Base-by-base conservation (phyloP, 2,888 invertebrate species). In the Eupithecia dodoneata region DNA sequence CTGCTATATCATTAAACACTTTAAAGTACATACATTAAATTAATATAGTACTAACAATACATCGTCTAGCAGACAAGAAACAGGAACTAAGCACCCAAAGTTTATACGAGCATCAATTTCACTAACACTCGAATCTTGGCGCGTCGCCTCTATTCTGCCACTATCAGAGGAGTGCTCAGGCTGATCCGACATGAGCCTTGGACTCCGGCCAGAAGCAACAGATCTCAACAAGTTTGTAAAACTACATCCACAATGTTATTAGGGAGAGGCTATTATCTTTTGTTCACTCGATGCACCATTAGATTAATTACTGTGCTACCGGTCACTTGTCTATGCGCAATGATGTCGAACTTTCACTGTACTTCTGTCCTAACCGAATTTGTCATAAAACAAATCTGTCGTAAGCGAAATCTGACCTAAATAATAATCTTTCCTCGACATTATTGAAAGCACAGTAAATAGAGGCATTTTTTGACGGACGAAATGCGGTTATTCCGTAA, bases 161-260 rank as follows among this genome's bases (percentile, higher is more conserved):
- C 91, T 92, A 92, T 90, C 90, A 90, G 87, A 88, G 88, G 88
- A 86, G 86, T 83, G 83, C 84, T 83, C 80, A 86, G 85, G 85
- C 84, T 87, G 89, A 91, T 92, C 87, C 82, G 76, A 87, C 88
- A 88, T 85, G 85, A 88, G 85, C 84, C 82, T 92, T 93, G 94
- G 93, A 90, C 85, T 81, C 74, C 76, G 81, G 94, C 94, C 94
- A 94, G 88, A 88, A 78, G 91, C 91, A 93, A 93, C 93, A 93
- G 93, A 91, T 92, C 85, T 86, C 89, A 92, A 92, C 91, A 92
- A 89, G 89, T 92, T 83, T 75, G 72, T 73, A 44, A 76, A 74
- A 55, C 10, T 42, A 52, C 63, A 63, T 63, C 10, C 63, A 63
- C 30, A 63, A 10, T 63, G 30, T 30, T 18, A 63, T 63, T 63